Percentiles rank a stretch among this genome's conserved stretches.
These are phyloP conservation scores for Microcebus griseorufus DNA, from an alignment of 2,113 vertebrate species.

Conservation along the genomic window DNA sequence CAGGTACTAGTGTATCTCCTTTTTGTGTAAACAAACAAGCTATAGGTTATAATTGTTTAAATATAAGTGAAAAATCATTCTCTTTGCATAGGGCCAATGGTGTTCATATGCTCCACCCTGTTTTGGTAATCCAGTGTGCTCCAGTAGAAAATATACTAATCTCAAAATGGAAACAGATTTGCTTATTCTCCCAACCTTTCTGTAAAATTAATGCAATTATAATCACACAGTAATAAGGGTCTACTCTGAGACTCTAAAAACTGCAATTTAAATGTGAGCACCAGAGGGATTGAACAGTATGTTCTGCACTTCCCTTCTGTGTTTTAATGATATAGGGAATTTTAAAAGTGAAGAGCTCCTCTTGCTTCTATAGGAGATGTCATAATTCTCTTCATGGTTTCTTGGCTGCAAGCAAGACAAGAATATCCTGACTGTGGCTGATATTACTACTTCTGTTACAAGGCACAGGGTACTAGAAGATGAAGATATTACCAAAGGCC, in stretches of 20 bases:
- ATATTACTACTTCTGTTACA: neutral
- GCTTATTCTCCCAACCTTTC: neutral
- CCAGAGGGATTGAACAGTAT: neutral
- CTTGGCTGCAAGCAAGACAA: neutral
- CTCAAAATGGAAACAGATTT: neutral
- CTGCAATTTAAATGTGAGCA: neutral
- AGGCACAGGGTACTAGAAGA: neutral
- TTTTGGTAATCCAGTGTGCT: neutral
- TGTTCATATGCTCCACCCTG: neutral
- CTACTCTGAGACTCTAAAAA: neutral
- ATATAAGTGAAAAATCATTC: neutral
- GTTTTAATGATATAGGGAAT: neutral
- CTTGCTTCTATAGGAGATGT: neutral
- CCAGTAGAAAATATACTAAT: neutral
- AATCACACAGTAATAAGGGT: neutral
- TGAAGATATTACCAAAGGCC: neutral
- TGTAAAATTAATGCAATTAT: slow-evolving; percentile 19
- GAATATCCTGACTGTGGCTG: neutral
- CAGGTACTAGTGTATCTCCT: neutral
- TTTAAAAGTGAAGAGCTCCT: neutral
- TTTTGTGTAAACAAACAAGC: neutral
- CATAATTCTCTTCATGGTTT: neutral
- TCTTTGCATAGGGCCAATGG: neutral
- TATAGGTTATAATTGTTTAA: neutral
- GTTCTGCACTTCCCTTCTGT: neutral